These are phyloP conservation scores for Eretmochelys imbricata DNA, from an alignment of 2,113 vertebrate genomes.

Conservation along the genomic window DNA sequence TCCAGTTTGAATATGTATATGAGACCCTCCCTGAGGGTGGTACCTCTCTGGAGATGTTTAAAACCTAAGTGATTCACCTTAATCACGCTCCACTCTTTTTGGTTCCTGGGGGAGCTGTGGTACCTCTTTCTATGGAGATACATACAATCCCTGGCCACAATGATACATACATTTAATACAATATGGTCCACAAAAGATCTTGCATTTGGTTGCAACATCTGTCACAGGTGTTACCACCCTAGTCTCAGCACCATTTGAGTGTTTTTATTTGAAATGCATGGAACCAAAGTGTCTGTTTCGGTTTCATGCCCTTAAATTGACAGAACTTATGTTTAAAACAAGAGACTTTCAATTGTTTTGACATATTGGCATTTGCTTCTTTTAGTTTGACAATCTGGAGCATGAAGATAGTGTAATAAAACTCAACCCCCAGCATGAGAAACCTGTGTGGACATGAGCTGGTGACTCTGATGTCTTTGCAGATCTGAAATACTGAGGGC, in stretches of 20 bases:
- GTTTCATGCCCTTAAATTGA: background rate
- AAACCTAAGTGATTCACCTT: background rate
- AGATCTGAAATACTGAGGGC: background rate
- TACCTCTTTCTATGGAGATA: background rate
- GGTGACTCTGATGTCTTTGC: background rate
- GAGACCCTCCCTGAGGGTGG: background rate
- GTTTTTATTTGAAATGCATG: background rate
- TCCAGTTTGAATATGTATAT: background rate
- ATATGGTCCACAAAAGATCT: background rate
- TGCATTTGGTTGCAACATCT: background rate
- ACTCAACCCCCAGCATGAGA: background rate
- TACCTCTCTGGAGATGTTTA: background rate
- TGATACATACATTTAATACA: background rate
- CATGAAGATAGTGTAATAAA: fast-evolving
- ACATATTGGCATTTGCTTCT: background rate
- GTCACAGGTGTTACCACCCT: background rate
- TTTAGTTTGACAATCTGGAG: background rate
- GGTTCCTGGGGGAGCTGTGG: background rate
- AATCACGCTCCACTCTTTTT: background rate
- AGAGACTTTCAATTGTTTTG: background rate
- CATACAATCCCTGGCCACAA: background rate
- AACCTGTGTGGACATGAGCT: background rate
- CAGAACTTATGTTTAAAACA: background rate
- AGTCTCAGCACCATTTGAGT: background rate
- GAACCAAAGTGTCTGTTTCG: background rate